These are phyloP conservation scores for Limnothrissa miodon DNA, from an alignment of 2,113 vertebrate genomes.

Conservation along the genomic window DNA sequence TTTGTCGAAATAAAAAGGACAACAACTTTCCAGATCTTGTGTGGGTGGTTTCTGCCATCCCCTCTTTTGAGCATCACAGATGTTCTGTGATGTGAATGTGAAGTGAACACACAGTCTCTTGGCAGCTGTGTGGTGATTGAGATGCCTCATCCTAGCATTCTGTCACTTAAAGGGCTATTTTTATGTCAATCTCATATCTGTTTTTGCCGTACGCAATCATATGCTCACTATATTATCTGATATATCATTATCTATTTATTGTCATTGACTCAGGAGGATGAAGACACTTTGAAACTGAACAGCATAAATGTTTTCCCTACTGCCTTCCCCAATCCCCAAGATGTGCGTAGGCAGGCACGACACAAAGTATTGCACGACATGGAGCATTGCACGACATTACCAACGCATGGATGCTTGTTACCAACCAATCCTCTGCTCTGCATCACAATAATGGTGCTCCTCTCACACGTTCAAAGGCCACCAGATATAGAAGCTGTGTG, in stretches of 20 bases:
- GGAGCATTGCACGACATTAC: constrained; percentile 1
- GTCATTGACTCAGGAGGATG: constrained; percentile 13
- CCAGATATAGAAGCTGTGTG: not conserved
- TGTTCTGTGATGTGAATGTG: not conserved
- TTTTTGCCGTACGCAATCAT: not conserved
- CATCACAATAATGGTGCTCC: not conserved
- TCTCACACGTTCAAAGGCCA: constrained; percentile 28
- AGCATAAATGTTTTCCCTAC: constrained; percentile 33
- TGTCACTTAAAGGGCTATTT: not conserved
- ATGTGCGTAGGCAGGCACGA: constrained; percentile 43
- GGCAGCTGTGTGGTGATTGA: not conserved
- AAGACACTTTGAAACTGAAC: constrained; percentile 47
- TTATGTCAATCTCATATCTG: not conserved
- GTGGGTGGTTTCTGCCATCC: not conserved
- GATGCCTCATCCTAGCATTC: not conserved
- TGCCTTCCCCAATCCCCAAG: constrained; percentile 22
- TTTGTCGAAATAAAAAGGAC: not conserved
- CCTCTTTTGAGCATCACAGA: not conserved
- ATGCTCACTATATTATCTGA: not conserved
- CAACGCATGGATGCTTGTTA: constrained; percentile 30
- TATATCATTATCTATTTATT: not conserved
- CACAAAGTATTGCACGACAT: no score
- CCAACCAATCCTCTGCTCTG: not conserved
- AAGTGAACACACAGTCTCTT: not conserved
- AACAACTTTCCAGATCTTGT: not conserved